Conservation (phyloP, 2,888 invertebrate genomes). For the Melinaea menophilus region DNA sequence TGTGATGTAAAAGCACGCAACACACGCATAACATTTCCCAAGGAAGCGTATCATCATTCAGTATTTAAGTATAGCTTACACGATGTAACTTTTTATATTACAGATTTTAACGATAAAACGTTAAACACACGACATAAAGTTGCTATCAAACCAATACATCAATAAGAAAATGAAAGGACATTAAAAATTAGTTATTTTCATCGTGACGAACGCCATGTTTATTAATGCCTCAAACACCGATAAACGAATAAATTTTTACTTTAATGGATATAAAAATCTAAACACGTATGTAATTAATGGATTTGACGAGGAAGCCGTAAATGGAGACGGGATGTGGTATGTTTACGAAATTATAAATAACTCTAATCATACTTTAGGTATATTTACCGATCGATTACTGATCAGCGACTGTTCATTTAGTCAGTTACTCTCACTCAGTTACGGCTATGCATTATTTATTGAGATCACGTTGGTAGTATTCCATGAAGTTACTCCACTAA, state of each 20-base stretch:
- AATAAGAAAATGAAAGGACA: too few relatives aligned
- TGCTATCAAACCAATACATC: too few relatives aligned
- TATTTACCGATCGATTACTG: not conserved
- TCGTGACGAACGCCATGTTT: not conserved
- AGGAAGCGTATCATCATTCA: constrained; percentile 15
- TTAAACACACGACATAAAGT: too few relatives aligned
- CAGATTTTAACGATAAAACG: not conserved
- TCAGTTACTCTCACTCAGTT: not conserved
- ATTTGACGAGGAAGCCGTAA: constrained; percentile 41
- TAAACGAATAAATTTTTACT: not conserved
- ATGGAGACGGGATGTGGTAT: constrained; percentile 38
- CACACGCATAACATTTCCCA: constrained; percentile 26
- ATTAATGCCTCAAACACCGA: not conserved
- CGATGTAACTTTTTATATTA: not conserved
- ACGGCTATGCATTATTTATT: not conserved
- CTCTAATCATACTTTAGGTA: not conserved
- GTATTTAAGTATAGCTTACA: not conserved
- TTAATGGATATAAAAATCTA: constrained; percentile 15
- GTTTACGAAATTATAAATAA: constrained; percentile 33
- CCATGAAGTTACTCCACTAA: not conserved
- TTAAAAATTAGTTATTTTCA: too few relatives aligned
- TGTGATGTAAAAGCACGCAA: constrained; percentile 27
- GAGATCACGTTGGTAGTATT: not conserved
- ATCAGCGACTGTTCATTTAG: not conserved
- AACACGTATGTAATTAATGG: constrained; percentile 37